phyloP scores from a whole-genome alignment of 2,888 invertebrate genomes.

The Cryptus armator region DNA sequence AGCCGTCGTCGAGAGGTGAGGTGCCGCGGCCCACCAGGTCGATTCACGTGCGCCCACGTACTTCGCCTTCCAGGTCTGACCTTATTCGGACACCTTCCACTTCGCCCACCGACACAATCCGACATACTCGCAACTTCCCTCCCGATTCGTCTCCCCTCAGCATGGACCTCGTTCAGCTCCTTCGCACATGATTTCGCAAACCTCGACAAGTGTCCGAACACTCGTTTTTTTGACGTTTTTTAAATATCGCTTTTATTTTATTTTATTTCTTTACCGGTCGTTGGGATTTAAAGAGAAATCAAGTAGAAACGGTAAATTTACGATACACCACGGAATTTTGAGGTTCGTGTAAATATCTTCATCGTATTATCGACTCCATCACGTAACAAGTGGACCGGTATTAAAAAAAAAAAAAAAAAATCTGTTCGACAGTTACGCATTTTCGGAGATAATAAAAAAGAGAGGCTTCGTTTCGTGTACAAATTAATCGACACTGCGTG shows the following conservation, averaged over 20 bases:
- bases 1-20: constrained; percentile 39
- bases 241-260: not conserved
- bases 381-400: not conserved
- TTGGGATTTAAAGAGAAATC: not conserved
- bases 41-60: constrained; percentile 72
- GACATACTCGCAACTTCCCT: constrained; percentile 41
- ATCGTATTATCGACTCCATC: not conserved
- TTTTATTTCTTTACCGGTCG: too few species aligned
- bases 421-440: not conserved
- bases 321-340: not conserved
- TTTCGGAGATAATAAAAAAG: not conserved
- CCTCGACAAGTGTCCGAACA: constrained; percentile 66
- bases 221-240: not conserved
- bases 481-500: too few species aligned
- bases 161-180: constrained; percentile 28
- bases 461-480: too few species aligned
- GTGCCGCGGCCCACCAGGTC: constrained; percentile 67
- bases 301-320: not conserved
- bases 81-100: constrained; percentile 84
- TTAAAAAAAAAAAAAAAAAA: not conserved
- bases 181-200: constrained; percentile 66
- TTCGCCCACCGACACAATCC: constrained; percentile 77
- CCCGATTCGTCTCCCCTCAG: not conserved
- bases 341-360: not conserved
- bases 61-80: constrained; percentile 79